phyloP scores from a whole-genome alignment of 2,888 invertebrate genomes.

The Acanthacorydalis orientalis region DNA sequence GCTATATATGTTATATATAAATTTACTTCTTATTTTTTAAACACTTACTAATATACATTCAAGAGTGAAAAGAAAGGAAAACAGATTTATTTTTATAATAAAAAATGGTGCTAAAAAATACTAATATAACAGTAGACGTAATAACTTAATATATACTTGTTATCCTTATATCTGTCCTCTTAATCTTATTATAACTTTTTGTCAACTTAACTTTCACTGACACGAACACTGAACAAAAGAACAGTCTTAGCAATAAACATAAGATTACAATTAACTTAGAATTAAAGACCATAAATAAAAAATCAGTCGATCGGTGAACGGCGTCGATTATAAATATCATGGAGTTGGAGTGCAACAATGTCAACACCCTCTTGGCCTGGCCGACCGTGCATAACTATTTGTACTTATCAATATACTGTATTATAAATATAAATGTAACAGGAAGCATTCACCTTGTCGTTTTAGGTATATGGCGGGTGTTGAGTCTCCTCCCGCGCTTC shows the following conservation, averaged over 20 bases:
- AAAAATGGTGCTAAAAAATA: neutral
- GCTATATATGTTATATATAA: too few relatives aligned
- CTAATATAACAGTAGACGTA: neutral
- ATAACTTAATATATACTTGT: too few relatives aligned
- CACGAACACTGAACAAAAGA: neutral
- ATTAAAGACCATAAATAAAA: neutral
- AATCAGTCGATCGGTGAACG: neutral
- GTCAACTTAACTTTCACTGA: too few relatives aligned
- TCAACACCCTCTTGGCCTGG: neutral
- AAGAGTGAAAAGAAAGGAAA: neutral
- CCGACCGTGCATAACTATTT: constrained; percentile 15
- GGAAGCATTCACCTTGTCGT: constrained; percentile 25
- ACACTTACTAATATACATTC: neutral
- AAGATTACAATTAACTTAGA: neutral
- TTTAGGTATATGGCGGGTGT: constrained; percentile 9
- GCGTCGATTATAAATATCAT: neutral
- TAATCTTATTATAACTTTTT: too few relatives aligned
- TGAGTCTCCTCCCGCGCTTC: neutral
- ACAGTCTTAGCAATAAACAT: neutral
- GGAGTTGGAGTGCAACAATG: neutral
- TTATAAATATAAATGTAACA: constrained; percentile 19
- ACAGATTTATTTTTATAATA: neutral
- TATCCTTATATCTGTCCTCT: too few relatives aligned
- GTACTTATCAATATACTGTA: constrained; percentile 26
- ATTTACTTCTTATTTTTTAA: neutral